phyloP scores from a whole-genome alignment of 2,888 invertebrate species.

The Caenorhabditis japonica region DNA sequence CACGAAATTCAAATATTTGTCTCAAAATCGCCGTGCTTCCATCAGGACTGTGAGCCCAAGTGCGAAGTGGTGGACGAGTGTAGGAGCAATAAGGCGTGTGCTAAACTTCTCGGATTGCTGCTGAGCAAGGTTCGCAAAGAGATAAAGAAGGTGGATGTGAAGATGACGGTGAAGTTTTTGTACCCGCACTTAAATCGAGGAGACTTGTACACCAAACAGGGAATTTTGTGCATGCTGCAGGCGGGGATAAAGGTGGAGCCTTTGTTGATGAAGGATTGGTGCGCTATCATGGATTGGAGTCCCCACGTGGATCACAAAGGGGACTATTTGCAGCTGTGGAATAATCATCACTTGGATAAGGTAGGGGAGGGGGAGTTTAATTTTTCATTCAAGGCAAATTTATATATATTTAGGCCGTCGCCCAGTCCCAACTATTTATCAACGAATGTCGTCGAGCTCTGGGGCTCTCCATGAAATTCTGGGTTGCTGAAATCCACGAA shows the following conservation, averaged over 20 bases:
- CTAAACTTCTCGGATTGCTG: slow-evolving; percentile 76
- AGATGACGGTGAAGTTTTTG: slow-evolving; percentile 77
- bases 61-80: slow-evolving; percentile 78
- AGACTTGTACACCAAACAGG: slow-evolving; percentile 77
- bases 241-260: slow-evolving; percentile 76
- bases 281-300: slow-evolving; percentile 77
- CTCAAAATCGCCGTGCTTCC: slow-evolving; percentile 77
- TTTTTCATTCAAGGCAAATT: background rate
- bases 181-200: slow-evolving; percentile 77
- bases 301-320: slow-evolving; percentile 77
- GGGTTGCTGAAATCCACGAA: slow-evolving; percentile 78
- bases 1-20: slow-evolving; percentile 77
- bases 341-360: slow-evolving; percentile 76
- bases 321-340: slow-evolving; percentile 77
- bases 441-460: slow-evolving; percentile 77
- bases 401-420: slow-evolving; percentile 66
- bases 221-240: slow-evolving; percentile 77
- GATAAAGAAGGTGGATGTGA: slow-evolving; percentile 77
- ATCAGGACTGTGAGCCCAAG: slow-evolving; percentile 77
- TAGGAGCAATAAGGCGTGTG: slow-evolving; percentile 76
- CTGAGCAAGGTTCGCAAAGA: slow-evolving; percentile 77
- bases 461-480: slow-evolving; percentile 77
- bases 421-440: slow-evolving; percentile 77
- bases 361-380: slow-evolving; percentile 17
- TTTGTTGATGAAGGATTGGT: slow-evolving; percentile 77